Conservation (phyloP, 2,888 invertebrate species). For the Caenorhabditis sp. region DNA sequence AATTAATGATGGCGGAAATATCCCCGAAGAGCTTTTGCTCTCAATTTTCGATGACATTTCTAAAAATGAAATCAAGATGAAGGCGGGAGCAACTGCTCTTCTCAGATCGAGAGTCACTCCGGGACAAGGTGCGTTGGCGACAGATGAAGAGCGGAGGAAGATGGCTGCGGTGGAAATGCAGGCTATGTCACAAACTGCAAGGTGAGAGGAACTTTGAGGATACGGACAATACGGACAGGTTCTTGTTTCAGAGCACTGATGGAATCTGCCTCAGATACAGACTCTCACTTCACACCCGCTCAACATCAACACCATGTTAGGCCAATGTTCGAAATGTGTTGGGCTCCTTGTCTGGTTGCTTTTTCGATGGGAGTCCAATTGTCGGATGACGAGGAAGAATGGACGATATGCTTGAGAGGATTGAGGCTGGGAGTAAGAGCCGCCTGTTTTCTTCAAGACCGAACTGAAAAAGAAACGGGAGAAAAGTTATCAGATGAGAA, state of each 20-base stretch:
- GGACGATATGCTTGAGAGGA: conserved; percentile 95
- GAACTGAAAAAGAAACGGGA: conserved; percentile 2
- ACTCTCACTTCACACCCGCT: conserved; percentile 94
- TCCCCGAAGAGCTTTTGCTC: conserved; percentile 96
- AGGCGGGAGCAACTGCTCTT: conserved; percentile 81
- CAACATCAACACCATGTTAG: conserved; percentile 98
- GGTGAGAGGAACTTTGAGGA: conserved; percentile 14
- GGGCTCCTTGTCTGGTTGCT: conserved; percentile 98
- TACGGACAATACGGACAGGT: too few relatives aligned
- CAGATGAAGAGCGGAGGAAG: conserved; percentile 93
- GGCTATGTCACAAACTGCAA: conserved; percentile 94
- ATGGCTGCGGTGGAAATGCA: conserved; percentile 99
- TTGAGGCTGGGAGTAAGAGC: conserved; percentile 86
- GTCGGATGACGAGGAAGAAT: conserved; percentile 97
- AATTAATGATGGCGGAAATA: conserved; percentile 97
- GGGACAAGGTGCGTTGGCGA: conserved; percentile 85
- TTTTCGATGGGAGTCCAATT: conserved; percentile 98
- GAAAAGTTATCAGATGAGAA: conserved; percentile 37
- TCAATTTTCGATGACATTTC: conserved; percentile 98
- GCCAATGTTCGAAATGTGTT: conserved; percentile 99
- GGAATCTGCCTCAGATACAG: conserved; percentile 88
- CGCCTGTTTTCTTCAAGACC: conserved; percentile 66
- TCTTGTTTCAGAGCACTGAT: conserved; percentile 83
- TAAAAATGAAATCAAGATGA: conserved; percentile 86
- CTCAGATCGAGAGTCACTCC: conserved; percentile 50